Evolutionary conservation across 2,797 vertebrate genomes (phyloP), one percentile per base, ranked within the genome.

Genomic region (Bovichtus variegatus): DNA sequence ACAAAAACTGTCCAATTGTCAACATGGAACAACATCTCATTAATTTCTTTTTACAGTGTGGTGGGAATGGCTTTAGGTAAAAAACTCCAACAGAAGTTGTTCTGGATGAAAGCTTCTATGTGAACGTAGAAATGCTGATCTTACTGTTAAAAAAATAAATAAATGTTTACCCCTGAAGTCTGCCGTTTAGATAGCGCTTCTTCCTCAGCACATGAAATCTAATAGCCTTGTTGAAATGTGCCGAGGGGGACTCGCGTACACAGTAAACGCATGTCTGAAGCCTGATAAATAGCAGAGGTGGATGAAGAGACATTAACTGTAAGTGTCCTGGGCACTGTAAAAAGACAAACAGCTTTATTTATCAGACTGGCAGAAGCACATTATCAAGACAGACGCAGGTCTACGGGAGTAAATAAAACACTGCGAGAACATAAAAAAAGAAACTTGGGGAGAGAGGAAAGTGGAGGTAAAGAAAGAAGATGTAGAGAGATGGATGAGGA

Each of bases 281-380:
- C 78, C 93, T 94, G 94, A 95, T 94, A 94, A 95, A 95, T 93
- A 85, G 92, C 86, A 19, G 80, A 60, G 81, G 81, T 44, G 83
- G 86, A 82, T 84, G 82, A 81, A 73, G 89, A 92, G 90, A 87
- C 92, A 91, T 94, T 92, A 94, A 93, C 89, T 80, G 82, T 87
- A 91, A 94, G 91, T 73, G 90, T 88, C 91, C 77, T 64, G 87
- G 91, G 92, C 86, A 87, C 88, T 76, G 89, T 93, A 91, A 93
- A 93, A 93, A 93, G 92, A 93, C 87, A 90, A 94, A 93, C 93
- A 90, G 92, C 93, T 94, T 95, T 95, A 94, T 95, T 95, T 94
- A 91, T 93, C 89, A 86, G 80, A 66, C 88, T 82, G 91, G 89
- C 90, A 91, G 87, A 83, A 86, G 87, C 55, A 62, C 91, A 90